These are phyloP conservation scores for Luscinia luscinia DNA, from an alignment of 2,797 vertebrate genomes.

Conservation along the genomic window DNA sequence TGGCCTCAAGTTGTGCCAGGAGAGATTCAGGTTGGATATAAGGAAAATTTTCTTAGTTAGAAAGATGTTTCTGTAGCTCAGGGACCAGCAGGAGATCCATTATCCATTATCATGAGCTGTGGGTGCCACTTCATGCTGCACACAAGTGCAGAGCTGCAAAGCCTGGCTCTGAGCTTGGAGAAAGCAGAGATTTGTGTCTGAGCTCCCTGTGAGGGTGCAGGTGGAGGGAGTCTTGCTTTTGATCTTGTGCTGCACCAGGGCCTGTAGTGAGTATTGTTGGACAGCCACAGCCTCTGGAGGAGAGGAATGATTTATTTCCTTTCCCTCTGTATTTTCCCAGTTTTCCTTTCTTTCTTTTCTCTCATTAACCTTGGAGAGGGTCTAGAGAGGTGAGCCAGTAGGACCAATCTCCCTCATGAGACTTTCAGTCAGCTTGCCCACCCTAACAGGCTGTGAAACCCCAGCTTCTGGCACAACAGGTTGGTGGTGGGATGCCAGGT, in stretches of 20 bases:
- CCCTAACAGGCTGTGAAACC: background rate
- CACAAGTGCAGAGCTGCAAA: background rate
- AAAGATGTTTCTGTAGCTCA: background rate
- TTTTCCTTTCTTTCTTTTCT: background rate
- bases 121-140: background rate
- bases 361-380: background rate
- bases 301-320: background rate
- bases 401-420: background rate
- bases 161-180: background rate
- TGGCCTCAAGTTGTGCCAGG: fast-evolving
- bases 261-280: background rate
- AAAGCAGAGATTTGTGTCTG: background rate
- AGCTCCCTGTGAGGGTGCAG: background rate
- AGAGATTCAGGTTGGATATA: background rate
- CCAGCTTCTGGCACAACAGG: background rate
- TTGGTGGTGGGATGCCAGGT: background rate
- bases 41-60: background rate
- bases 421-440: background rate
- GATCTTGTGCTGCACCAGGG: background rate
- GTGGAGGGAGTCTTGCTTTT: background rate
- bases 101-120: background rate
- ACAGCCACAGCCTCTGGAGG: background rate
- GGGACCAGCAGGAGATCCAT: background rate
- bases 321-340: background rate
- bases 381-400: background rate